Conservation (phyloP, 2,888 invertebrate species). For the Thelaira solivaga region DNA sequence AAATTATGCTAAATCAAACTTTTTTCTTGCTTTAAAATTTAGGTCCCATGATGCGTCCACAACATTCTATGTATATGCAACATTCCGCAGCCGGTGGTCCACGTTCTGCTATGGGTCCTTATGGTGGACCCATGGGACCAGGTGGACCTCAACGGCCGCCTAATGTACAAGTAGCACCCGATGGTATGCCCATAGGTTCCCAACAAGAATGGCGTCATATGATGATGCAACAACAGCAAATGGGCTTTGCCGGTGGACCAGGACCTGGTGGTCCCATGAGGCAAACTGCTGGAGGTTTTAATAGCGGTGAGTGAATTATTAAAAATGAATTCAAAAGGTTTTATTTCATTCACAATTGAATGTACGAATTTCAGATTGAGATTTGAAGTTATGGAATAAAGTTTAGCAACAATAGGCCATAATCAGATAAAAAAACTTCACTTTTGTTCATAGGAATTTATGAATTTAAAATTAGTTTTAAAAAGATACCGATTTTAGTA, state of each 20-base stretch:
- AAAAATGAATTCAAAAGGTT: too few species aligned
- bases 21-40: slow-evolving; percentile 53
- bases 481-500: too few species aligned
- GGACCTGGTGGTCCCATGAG: slow-evolving; percentile 72
- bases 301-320: slow-evolving; percentile 67
- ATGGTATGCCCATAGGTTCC: slow-evolving; percentile 78
- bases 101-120: slow-evolving; percentile 72
- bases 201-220: slow-evolving; percentile 77
- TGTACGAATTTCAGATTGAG: too few species aligned
- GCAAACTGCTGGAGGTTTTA: slow-evolving; percentile 74
- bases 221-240: slow-evolving; percentile 78
- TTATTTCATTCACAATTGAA: too few species aligned
- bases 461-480: too few species aligned
- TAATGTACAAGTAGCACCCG: slow-evolving; percentile 80
- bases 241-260: slow-evolving; percentile 71
- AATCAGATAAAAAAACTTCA: too few species aligned
- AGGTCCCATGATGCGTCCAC: slow-evolving; percentile 85
- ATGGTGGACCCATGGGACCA: slow-evolving; percentile 76
- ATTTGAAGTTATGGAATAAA: too few species aligned
- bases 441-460: too few species aligned
- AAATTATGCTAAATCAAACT: not conserved
- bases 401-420: too few species aligned
- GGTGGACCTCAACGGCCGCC: slow-evolving; percentile 78
- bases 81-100: slow-evolving; percentile 74
- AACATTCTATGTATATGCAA: slow-evolving; percentile 80